Base-by-base conservation (phyloP, 2,888 invertebrate species). In the Mythimna ferrago region DNA sequence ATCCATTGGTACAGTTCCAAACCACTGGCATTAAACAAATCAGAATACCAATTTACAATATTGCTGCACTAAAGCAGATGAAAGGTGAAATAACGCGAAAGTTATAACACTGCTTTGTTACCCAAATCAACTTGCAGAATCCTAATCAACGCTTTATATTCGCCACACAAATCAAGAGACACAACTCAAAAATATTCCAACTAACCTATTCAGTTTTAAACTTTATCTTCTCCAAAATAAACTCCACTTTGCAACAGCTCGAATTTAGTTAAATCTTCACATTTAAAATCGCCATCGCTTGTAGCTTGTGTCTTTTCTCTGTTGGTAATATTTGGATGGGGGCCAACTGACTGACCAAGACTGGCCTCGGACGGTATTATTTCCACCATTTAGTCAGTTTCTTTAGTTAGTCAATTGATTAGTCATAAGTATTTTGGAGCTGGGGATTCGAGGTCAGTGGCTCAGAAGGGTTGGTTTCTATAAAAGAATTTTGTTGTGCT, bases 391-490 rank as follows among this genome's bases (percentile, higher is more conserved):
- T 86, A 87, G 85, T 85, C 85, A 83, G 85, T 82, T 85, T 85
- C 86, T 86, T 83, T 82, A 83, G 86, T 86, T 78, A 85, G 85
- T 82, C 84, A 87, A 90, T 89, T 90, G 88, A 90, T 90, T 90
- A 87, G 86, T 88, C 89, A 90, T 85, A 76, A 85, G 86, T 90
- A 90, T 90, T 90, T 89, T 72, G 63, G 71, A 71, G 66, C 77
- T 69, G 63, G 16, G 71, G 73, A 75, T 79, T 84, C 73, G 76
- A 73, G 82, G 83, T 81, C 81, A 82, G 61, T 71, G 65, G 70
- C 58, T 56, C 53, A 78, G 66, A 83, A 77, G 78, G 84, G 79
- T 82, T 80, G 80, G 19, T 64, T 58, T 58, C 35, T 63, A 48
- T 32, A 54, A 77, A 71, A 71, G 21, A 64, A 41, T 65, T 67